phyloP scores from a whole-genome alignment of 1,140 invertebrate genomes.

The Rhyzopertha dominica region DNA sequence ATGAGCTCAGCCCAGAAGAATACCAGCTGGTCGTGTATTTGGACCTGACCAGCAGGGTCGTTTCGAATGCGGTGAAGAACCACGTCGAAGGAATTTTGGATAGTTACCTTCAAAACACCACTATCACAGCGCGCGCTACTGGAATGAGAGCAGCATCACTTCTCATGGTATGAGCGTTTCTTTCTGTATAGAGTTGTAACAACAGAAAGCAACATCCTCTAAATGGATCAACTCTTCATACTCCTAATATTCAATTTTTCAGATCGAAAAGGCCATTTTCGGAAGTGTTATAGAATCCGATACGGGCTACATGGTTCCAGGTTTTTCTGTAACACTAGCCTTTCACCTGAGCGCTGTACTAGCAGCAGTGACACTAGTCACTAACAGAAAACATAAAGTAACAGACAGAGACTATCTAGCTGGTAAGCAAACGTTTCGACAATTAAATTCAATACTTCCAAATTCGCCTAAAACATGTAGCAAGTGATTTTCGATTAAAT shows the following conservation, averaged over 20 bases:
- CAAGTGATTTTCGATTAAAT: no score
- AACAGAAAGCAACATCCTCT: no score
- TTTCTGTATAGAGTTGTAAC: no score
- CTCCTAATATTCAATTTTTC: no score
- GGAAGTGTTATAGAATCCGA: not conserved
- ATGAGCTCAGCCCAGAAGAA: not conserved
- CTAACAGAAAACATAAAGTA: not conserved
- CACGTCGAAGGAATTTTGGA: slow-evolving; percentile 5
- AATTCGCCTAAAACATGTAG: no score
- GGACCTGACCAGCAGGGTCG: slow-evolving; percentile 9
- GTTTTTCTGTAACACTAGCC: slow-evolving; percentile 4
- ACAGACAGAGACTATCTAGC: slow-evolving; percentile 12
- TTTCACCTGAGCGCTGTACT: slow-evolving; percentile 12
- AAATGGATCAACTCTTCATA: no score
- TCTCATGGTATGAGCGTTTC: no score
- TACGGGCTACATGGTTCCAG: slow-evolving; percentile 10
- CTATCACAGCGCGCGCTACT: no score
- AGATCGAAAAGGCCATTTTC: slow-evolving; percentile 9
- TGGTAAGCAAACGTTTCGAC: slow-evolving; percentile 2
- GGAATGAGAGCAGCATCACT: no score
- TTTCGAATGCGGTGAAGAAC: slow-evolving; percentile 9
- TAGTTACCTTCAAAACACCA: slow-evolving; percentile 6
- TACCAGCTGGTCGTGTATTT: slow-evolving; percentile 5
- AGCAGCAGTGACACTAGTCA: slow-evolving; percentile 3
- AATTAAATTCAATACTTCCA: no score